phyloP scores from a whole-genome alignment of 2,113 vertebrate species.

The Psephotus haematonotus region DNA sequence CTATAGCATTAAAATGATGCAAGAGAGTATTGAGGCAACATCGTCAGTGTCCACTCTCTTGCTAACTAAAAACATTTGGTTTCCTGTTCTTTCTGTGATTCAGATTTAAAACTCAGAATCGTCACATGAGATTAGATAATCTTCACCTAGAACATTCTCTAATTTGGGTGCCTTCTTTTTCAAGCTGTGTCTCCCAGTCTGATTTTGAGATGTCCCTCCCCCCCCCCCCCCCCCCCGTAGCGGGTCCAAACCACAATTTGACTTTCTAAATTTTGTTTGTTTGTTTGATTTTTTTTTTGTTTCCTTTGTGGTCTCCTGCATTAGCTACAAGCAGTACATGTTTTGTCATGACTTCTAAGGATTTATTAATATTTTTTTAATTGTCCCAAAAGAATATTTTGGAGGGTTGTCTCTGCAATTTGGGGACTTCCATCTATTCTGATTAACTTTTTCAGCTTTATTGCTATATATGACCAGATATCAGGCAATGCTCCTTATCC shows the following conservation, averaged over 20 bases:
- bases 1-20: neutral
- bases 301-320: neutral
- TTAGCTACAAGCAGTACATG: neutral
- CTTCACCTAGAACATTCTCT: too few species aligned
- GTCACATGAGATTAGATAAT: accelerated
- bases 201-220: neutral
- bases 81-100: neutral
- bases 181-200: neutral
- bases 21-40: accelerated
- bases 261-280: neutral
- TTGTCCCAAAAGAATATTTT: neutral
- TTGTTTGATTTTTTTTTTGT: too few species aligned
- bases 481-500: neutral
- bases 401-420: neutral
- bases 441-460: neutral
- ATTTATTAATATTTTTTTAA: neutral
- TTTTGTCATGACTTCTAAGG: neutral
- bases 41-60: accelerated
- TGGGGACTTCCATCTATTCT: neutral
- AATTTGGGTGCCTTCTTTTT: neutral
- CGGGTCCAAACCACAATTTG: neutral
- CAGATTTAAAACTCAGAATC: neutral
- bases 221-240: neutral
- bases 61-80: neutral
- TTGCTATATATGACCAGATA: neutral